These are phyloP conservation scores for Troides aeacus DNA, from an alignment of 2,888 invertebrate species.

Conservation along the genomic window DNA sequence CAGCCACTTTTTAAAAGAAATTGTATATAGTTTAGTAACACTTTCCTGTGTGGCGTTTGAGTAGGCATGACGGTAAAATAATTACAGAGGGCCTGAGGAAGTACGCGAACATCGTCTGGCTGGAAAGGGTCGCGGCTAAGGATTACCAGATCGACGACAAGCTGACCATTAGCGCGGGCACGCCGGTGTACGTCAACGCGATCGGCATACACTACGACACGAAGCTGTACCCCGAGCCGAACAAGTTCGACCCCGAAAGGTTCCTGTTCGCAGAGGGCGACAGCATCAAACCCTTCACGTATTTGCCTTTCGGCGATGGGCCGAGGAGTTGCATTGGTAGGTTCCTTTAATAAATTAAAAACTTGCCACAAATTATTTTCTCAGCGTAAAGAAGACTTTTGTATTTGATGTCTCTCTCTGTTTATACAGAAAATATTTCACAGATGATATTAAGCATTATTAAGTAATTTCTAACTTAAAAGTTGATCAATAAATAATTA, in stretches of 20 bases:
- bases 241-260: conserved; percentile 75
- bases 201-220: conserved; percentile 58
- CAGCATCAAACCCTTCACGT: conserved; percentile 46
- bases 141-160: conserved; percentile 49
- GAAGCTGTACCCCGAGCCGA: conserved; percentile 72
- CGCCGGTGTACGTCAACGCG: conserved; percentile 44
- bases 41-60: no score
- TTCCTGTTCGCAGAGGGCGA: conserved; percentile 76
- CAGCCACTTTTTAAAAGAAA: no score
- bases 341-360: neutral
- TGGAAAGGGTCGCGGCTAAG: conserved; percentile 44
- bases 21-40: no score
- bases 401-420: no score
- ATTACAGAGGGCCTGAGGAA: conserved; percentile 50
- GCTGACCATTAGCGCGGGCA: conserved; percentile 48
- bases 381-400: no score
- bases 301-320: conserved; percentile 77
- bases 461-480: no score
- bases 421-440: no score
- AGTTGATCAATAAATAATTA: no score
- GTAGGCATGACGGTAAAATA: no score
- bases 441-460: no score
- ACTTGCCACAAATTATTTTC: neutral
- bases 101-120: conserved; percentile 52
- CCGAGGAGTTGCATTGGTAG: conserved; percentile 78